Percentiles rank a stretch among this genome's conserved stretches.
These are phyloP conservation scores for Mythimna albipuncta DNA, from an alignment of 2,888 invertebrate genomes.

Conservation along the genomic window DNA sequence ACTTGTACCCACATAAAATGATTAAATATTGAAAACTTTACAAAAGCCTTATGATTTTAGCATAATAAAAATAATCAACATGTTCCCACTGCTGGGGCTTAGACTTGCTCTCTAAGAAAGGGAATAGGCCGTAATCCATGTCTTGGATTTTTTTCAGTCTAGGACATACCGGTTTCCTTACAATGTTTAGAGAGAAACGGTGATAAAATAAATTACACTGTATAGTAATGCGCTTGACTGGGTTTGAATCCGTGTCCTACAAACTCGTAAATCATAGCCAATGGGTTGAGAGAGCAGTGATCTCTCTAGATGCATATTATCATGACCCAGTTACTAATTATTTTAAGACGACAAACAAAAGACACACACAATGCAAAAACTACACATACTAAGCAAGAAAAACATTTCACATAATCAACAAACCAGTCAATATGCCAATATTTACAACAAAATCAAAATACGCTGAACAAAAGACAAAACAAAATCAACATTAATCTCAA, in stretches of 20 bases:
- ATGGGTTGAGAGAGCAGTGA: too few species aligned
- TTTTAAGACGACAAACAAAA: background rate
- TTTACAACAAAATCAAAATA: background rate
- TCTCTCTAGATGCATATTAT: background rate
- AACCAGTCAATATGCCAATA: constrained; percentile 8
- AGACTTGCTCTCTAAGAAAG: too few species aligned
- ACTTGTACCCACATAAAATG: constrained; percentile 11
- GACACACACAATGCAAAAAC: background rate
- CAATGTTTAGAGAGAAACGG: too few species aligned
- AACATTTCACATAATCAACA: background rate
- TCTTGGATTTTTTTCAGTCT: too few species aligned
- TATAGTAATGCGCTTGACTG: too few species aligned
- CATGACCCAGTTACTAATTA: background rate
- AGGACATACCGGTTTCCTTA: too few species aligned
- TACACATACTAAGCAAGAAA: background rate
- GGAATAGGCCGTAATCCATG: too few species aligned
- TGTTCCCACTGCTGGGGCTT: too few species aligned
- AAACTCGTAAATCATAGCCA: too few species aligned
- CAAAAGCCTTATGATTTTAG: background rate
- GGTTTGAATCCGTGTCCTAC: too few species aligned
- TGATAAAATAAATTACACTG: too few species aligned
- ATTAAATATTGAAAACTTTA: background rate
- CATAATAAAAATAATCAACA: too few species aligned
- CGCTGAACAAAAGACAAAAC: background rate
- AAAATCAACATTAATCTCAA: background rate